Conservation (phyloP, 2,113 vertebrate species). For the Irena cyanogastra region DNA sequence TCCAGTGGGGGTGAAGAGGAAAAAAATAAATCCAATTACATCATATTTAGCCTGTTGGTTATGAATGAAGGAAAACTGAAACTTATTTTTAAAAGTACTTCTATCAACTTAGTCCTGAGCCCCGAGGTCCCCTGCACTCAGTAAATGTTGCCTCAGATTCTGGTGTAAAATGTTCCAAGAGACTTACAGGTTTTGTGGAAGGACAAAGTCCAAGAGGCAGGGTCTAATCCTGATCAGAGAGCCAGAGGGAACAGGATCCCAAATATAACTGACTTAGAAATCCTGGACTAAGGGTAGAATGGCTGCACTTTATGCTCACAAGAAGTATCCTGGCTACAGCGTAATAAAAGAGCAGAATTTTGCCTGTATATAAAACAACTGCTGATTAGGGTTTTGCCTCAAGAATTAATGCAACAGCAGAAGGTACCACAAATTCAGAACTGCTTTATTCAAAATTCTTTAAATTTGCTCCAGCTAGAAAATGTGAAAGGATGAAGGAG, state of each 20-base stretch:
- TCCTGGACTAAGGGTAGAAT: not conserved
- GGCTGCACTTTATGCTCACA: not conserved
- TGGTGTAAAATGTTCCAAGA: not conserved
- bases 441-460: not conserved
- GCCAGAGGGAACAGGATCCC: not conserved
- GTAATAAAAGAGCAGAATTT: not conserved
- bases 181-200: not conserved
- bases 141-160: not conserved
- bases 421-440: not conserved
- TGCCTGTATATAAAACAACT: not conserved
- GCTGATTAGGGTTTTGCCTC: not conserved
- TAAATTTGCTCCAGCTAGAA: not conserved
- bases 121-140: not conserved
- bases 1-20: constrained; percentile 61
- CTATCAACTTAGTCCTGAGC: not conserved
- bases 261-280: not conserved
- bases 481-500: not conserved
- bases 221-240: not conserved
- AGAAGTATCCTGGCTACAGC: not conserved
- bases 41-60: constrained; percentile 30
- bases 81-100: constrained; percentile 25
- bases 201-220: not conserved
- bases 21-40: constrained; percentile 66
- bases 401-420: not conserved
- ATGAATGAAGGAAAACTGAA: constrained; percentile 36